Evolutionary conservation across 30 jellyfish, hydroid and myxozoan species (phyloP), one percentile per base, ranked within the genome.

Genomic region (Rhopilema esculentum): DNA sequence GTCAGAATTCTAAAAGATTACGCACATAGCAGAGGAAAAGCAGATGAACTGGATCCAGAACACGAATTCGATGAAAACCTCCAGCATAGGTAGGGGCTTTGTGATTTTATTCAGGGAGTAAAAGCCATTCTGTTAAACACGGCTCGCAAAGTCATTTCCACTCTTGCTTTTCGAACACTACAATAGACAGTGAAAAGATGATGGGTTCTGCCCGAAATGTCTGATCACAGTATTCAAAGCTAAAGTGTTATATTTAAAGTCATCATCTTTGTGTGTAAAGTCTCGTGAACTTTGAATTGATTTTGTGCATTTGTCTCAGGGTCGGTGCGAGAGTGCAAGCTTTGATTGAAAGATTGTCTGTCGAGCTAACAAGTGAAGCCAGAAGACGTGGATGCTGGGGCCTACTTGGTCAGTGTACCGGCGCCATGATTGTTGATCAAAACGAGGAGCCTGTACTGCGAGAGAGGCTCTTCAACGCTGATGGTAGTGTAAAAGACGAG

Each of bases 321-420:
- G 82, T 89, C 74, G 97, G 97, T 64, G 89, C 91, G 28, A 93
- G 98, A 26, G 91, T 79, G 0, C 95, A 93, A 57, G 92, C 95
- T 23, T 68, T 93, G 71, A 20, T 89, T 40, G 96, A 89, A 9
- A 74, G 93, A 18, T 83, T 94, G 25, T 72, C 97, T 4, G 90
- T 82, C 27, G 97, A 94, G 61, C 62, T 94, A 12, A 86, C 97
- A 24, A 87, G 95, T 25, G 99, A 94, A 62, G 91, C 99, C 27
- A 94, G 94, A 71, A 69, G 99, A 23, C 85, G 99, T 6, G 99
- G 99, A 21, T 94, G 97, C 50, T 81, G 96, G 91, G 97, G 99
- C 24, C 86, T 94, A 53, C 95, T 94, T 27, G 95, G 97, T 6
- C 97, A 94, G 31, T 76, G 83, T 9, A 72, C 92, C 29, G 99